Evolutionary conservation across 1,140 invertebrate genomes (phyloP).

Genomic region (Drosophila obscura): DNA sequence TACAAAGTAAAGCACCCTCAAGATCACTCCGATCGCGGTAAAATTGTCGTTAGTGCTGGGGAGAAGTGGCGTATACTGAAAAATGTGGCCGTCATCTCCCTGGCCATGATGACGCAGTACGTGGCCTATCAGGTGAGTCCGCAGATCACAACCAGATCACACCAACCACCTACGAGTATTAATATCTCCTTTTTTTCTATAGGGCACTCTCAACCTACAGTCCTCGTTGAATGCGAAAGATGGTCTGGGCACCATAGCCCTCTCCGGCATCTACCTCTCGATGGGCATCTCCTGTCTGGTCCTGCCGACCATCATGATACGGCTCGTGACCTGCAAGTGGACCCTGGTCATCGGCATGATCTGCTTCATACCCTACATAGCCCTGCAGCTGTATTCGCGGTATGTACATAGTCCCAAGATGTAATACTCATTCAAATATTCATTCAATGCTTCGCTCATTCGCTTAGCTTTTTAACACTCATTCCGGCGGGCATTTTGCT

Average conservation of each 20-base stretch:
- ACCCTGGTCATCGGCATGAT: constrained; percentile 94
- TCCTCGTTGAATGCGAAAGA: constrained; percentile 91
- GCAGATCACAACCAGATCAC: no score
- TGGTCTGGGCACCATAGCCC: constrained; percentile 90
- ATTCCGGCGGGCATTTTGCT: constrained; percentile 18
- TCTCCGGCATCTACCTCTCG: constrained; percentile 92
- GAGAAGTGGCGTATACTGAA: constrained; percentile 30
- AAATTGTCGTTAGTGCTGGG: constrained; percentile 6
- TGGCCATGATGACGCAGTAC: constrained; percentile 30
- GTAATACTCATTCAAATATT: not conserved
- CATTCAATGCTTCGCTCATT: no score
- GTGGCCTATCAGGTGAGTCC: constrained; percentile 23
- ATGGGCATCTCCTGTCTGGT: constrained; percentile 94
- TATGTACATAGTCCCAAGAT: not conserved
- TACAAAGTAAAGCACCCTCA: constrained; percentile 5
- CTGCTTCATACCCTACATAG: constrained; percentile 95
- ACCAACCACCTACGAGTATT: not conserved
- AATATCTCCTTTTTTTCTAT: constrained; percentile 29
- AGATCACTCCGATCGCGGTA: constrained; percentile 1
- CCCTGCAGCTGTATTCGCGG: constrained; percentile 88
- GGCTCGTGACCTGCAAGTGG: constrained; percentile 95
- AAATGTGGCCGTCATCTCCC: constrained; percentile 20
- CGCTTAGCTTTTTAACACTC: constrained; percentile 19
- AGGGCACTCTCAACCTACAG: constrained; percentile 93
- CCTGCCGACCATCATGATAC: constrained; percentile 93